These are phyloP conservation scores for Melangyna quadrimaculata DNA, from an alignment of 2,888 invertebrate species.

Conservation along the genomic window DNA sequence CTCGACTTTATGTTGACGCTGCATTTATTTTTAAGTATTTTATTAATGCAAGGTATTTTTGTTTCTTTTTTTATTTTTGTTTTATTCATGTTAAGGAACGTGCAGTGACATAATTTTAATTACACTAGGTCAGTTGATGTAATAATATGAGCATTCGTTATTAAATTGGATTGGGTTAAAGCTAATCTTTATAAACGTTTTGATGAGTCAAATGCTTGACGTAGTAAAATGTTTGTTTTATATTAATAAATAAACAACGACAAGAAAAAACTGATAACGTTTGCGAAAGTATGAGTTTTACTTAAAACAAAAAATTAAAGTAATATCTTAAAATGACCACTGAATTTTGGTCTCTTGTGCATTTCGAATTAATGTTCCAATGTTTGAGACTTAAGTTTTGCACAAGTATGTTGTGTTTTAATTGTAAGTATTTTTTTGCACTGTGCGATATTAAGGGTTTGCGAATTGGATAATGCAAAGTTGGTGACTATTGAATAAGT, in stretches of 20 bases:
- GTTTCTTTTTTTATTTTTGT: not conserved
- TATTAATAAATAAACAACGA: not conserved
- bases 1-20: constrained; percentile 35
- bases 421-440: too few relatives aligned
- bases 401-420: too few relatives aligned
- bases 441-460: too few relatives aligned
- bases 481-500: too few relatives aligned
- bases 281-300: too few relatives aligned
- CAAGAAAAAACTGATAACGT: not conserved
- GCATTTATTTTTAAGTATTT: constrained; percentile 34
- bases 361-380: too few relatives aligned
- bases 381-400: too few relatives aligned
- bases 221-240: not conserved
- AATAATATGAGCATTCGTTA: constrained; percentile 33
- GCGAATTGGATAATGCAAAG: too few relatives aligned
- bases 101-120: constrained; percentile 34
- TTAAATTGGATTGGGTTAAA: not conserved
- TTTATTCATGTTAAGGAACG: constrained; percentile 13
- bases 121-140: constrained; percentile 76
- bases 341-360: too few relatives aligned
- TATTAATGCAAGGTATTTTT: constrained; percentile 22
- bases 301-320: too few relatives aligned
- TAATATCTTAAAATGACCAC: too few relatives aligned
- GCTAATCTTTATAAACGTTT: not conserved
- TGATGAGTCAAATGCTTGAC: constrained; percentile 7